Evolutionary conservation across 2,797 vertebrate genomes (phyloP).

Genomic region (Taeniopygia guttata): DNA sequence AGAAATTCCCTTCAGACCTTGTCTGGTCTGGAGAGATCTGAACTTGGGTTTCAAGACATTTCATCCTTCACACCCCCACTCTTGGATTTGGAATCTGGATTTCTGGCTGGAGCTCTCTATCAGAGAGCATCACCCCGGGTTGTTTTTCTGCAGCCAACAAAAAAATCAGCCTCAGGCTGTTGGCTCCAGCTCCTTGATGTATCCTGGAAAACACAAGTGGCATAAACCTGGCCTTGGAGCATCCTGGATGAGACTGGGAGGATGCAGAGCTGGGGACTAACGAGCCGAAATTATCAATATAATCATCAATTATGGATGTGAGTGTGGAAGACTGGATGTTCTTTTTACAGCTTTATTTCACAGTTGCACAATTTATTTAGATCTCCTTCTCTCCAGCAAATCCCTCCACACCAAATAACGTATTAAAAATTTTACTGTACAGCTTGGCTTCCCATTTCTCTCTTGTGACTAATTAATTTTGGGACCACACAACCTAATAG

Average conservation of each 20-base stretch:
- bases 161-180: background rate
- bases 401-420: background rate
- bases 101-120: background rate
- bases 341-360: background rate
- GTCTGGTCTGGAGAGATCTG: background rate
- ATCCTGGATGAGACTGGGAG: background rate
- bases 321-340: background rate
- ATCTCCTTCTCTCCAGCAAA: background rate
- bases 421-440: background rate
- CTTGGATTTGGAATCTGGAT: background rate
- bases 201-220: background rate
- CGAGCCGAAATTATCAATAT: background rate
- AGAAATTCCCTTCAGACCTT: background rate
- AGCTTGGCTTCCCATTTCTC: background rate
- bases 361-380: background rate
- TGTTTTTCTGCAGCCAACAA: background rate
- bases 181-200: background rate
- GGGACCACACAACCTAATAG: background rate
- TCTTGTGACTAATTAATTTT: background rate
- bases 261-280: background rate
- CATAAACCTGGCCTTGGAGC: background rate
- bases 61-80: background rate
- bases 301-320: fast-evolving
- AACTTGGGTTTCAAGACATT: background rate
- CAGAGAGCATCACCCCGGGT: background rate